Conservation (phyloP, 2,888 invertebrate species). For the Endotricha flammealis region DNA sequence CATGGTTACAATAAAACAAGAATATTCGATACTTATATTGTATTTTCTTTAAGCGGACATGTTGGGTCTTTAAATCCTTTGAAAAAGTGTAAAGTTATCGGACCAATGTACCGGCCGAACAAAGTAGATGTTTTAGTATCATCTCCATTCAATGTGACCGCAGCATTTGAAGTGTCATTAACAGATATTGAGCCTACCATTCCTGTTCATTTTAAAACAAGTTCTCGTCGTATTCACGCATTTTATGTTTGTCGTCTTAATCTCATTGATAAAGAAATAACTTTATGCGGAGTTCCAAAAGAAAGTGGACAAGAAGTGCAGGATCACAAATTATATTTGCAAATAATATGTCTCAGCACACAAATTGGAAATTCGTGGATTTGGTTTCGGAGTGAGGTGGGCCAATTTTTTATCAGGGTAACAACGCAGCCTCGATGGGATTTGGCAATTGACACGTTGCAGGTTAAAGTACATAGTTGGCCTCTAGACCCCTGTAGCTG, state of each 20-base stretch:
- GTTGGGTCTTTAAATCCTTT: slow-evolving; percentile 48
- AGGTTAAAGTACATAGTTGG: slow-evolving; percentile 48
- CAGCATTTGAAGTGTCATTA: slow-evolving; percentile 39
- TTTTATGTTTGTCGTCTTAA: slow-evolving; percentile 54
- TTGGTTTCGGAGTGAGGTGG: slow-evolving; percentile 59
- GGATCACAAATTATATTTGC: slow-evolving; percentile 55
- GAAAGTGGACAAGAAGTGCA: slow-evolving; percentile 41
- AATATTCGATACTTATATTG: slow-evolving; percentile 63
- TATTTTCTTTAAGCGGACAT: slow-evolving; percentile 50
- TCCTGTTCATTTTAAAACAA: slow-evolving; percentile 43
- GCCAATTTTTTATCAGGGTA: slow-evolving; percentile 61
- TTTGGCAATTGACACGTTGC: slow-evolving; percentile 52
- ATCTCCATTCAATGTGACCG: slow-evolving; percentile 46
- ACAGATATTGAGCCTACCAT: slow-evolving; percentile 56
- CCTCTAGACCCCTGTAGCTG: slow-evolving; percentile 62
- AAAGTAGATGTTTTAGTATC: slow-evolving; percentile 55
- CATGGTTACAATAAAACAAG: slow-evolving; percentile 68
- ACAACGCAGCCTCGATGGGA: slow-evolving; percentile 65
- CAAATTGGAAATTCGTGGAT: slow-evolving; percentile 57
- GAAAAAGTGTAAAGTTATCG: slow-evolving; percentile 60
- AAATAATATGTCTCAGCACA: slow-evolving; percentile 58
- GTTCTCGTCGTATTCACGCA: slow-evolving; percentile 26
- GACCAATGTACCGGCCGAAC: slow-evolving; percentile 56
- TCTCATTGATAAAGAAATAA: slow-evolving; percentile 55
- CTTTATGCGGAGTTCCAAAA: slow-evolving; percentile 43